These are phyloP conservation scores for Circaetus gallicus DNA, from an alignment of 2,113 vertebrate species.

Conservation along the genomic window DNA sequence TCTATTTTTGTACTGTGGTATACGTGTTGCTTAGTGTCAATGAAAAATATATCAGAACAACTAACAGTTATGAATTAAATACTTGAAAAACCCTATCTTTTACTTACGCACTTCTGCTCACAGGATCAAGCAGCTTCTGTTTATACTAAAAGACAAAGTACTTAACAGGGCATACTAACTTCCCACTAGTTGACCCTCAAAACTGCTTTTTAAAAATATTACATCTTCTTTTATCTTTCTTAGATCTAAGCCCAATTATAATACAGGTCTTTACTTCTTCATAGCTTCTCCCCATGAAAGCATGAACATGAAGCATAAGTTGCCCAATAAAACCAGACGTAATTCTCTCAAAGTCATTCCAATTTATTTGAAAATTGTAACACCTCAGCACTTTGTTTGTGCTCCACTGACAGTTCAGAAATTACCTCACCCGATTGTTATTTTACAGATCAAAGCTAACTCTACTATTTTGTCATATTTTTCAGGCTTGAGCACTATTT, in stretches of 20 bases:
- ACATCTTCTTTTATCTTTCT: background rate
- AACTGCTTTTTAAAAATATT: background rate
- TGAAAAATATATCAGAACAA: background rate
- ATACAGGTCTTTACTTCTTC: background rate
- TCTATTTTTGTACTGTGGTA: background rate
- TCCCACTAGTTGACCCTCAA: background rate
- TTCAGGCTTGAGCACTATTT: background rate
- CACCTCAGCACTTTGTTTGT: background rate
- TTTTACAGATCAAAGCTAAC: background rate
- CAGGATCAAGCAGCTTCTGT: background rate
- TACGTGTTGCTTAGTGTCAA: background rate
- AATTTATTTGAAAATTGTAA: background rate
- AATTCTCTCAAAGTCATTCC: background rate
- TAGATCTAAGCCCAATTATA: background rate
- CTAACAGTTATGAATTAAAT: background rate
- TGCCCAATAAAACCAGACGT: background rate
- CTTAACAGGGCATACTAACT: fast-evolving
- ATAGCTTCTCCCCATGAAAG: background rate
- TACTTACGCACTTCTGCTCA: background rate
- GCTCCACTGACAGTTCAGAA: background rate
- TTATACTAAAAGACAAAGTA: background rate
- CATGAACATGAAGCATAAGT: background rate
- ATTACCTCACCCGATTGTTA: background rate
- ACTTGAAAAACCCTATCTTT: background rate
- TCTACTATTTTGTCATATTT: background rate